Percentiles rank a stretch among this genome's conserved stretches.
phyloP scores from a whole-genome alignment of 2,113 vertebrate species.

The Toxotes chatareus region DNA sequence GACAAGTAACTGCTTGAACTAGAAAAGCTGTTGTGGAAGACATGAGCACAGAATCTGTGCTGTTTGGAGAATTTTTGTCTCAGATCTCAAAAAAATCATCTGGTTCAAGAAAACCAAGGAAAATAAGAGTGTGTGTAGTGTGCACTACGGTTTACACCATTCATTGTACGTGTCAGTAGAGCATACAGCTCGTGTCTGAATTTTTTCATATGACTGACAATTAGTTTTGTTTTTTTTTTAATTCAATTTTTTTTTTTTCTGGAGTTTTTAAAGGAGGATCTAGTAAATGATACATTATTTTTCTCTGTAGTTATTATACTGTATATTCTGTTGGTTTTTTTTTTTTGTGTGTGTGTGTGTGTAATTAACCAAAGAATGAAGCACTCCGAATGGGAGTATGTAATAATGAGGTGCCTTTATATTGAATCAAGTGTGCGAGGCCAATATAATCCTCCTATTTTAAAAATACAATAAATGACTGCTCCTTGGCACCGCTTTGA shows the following conservation, averaged over 20 bases:
- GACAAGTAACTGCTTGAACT: not conserved
- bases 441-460: slow-evolving; percentile 26
- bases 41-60: too few species aligned
- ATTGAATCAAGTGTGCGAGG: not conserved
- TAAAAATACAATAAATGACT: slow-evolving; percentile 27
- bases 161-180: slow-evolving; percentile 15
- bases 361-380: slow-evolving; percentile 60
- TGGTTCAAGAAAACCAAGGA: not conserved
- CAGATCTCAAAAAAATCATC: not conserved
- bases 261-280: slow-evolving; percentile 34
- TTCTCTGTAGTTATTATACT: slow-evolving; percentile 26
- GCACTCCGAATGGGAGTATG: not conserved
- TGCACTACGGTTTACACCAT: not conserved
- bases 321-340: slow-evolving; percentile 26
- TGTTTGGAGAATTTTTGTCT: not conserved
- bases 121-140: not conserved
- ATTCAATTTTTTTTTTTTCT: not conserved
- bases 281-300: slow-evolving; percentile 39
- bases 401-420: slow-evolving; percentile 15
- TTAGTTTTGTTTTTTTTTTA: slow-evolving; percentile 8
- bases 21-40: not conserved
- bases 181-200: slow-evolving; percentile 27
- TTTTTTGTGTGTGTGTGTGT: not conserved
- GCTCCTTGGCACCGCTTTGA: slow-evolving; percentile 29
- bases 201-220: slow-evolving; percentile 42